A percentile compares a stretch with the other conserved stretches of the same genome.
Conservation (phyloP, 2,888 invertebrate species). For the Fabriciana adippe region DNA sequence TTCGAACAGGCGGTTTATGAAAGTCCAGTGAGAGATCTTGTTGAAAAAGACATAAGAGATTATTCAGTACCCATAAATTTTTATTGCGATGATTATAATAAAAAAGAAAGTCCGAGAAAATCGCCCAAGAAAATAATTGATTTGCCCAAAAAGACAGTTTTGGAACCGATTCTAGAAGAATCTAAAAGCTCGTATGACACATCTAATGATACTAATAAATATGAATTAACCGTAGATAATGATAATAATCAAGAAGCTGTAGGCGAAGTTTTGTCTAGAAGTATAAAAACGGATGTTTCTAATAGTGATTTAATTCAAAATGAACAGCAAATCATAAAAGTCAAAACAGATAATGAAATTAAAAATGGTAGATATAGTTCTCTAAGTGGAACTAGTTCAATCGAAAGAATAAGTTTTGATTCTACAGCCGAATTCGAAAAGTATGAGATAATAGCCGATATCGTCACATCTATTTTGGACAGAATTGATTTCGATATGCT, state of each 20-base stretch:
- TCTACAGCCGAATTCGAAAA: conserved; percentile 74
- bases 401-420: conserved; percentile 62
- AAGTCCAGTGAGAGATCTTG: conserved; percentile 73
- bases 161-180: conserved; percentile 76
- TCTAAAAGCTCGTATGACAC: conserved; percentile 72
- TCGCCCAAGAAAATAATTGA: conserved; percentile 57
- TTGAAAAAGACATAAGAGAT: conserved; percentile 75
- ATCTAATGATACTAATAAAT: conserved; percentile 48
- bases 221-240: conserved; percentile 32
- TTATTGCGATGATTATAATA: conserved; percentile 68
- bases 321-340: not conserved
- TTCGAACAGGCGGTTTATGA: conserved; percentile 66
- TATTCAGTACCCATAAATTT: conserved; percentile 74
- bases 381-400: conserved; percentile 47
- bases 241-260: conserved; percentile 6
- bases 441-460: conserved; percentile 62
- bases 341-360: too few relatives aligned
- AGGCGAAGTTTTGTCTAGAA: not conserved
- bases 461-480: conserved; percentile 55
- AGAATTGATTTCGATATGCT: conserved; percentile 49
- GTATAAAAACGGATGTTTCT: not conserved
- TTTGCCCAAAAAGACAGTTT: conserved; percentile 44
- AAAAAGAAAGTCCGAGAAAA: conserved; percentile 54
- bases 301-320: not conserved
- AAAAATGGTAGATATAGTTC: conserved; percentile 25